Conservation (phyloP, 2,113 vertebrate genomes). For the Oceanites oceanicus region DNA sequence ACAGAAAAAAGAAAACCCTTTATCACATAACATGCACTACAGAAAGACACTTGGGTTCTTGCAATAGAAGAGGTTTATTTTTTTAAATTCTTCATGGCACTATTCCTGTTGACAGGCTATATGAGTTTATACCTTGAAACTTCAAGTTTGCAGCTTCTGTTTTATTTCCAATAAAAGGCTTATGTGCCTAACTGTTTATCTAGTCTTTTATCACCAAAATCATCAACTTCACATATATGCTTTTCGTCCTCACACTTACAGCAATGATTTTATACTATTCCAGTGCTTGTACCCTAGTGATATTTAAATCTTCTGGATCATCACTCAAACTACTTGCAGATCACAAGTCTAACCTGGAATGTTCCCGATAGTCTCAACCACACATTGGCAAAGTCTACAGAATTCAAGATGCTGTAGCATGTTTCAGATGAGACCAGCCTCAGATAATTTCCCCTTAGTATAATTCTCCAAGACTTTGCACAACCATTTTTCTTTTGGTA, state of each 20-base stretch:
- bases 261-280: background rate
- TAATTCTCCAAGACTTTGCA: background rate
- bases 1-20: slow-evolving; percentile 65
- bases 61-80: background rate
- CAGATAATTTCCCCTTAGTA: background rate
- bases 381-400: background rate
- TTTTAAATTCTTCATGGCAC: background rate
- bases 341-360: background rate
- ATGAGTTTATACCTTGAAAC: background rate
- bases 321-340: background rate
- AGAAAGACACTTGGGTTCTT: background rate
- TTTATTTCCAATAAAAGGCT: background rate
- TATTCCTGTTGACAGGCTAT: background rate
- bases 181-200: background rate
- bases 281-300: background rate
- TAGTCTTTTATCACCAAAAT: background rate
- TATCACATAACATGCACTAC: background rate
- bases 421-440: background rate
- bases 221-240: background rate
- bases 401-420: background rate
- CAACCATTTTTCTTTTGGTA: background rate
- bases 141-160: background rate
- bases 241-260: background rate
- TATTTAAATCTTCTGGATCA: background rate
- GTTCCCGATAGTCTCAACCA: background rate